phyloP scores from a whole-genome alignment of 2,888 invertebrate genomes.

The Hypomecis punctinalis region DNA sequence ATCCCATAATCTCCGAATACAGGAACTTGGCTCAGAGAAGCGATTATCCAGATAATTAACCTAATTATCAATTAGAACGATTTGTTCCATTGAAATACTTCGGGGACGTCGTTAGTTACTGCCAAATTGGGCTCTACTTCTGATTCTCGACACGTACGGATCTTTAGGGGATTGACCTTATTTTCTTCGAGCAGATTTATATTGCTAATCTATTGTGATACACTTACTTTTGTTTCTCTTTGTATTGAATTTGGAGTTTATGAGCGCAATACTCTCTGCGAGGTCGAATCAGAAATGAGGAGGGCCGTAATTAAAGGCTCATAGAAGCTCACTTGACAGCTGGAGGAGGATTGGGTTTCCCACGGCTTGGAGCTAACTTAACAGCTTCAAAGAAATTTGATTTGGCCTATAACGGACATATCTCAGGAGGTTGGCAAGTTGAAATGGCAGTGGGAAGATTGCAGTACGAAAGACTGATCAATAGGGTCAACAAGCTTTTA shows the following conservation, averaged over 20 bases:
- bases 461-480: no score
- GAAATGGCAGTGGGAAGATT: no score
- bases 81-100: slow-evolving; percentile 33
- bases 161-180: slow-evolving; percentile 34
- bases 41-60: slow-evolving; percentile 32
- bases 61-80: slow-evolving; percentile 33
- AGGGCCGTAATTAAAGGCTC: no score
- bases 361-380: no score
- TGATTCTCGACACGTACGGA: slow-evolving; percentile 35
- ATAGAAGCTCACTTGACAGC: no score
- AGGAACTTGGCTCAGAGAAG: slow-evolving; percentile 27
- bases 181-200: slow-evolving; percentile 40
- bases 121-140: slow-evolving; percentile 27
- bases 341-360: no score
- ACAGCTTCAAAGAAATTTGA: no score
- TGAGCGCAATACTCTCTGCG: neutral
- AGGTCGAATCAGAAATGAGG: no score
- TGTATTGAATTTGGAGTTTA: slow-evolving; percentile 15
- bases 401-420: no score
- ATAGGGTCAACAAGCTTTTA: no score
- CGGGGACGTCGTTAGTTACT: slow-evolving; percentile 31
- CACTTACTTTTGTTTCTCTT: slow-evolving; percentile 17
- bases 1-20: slow-evolving; percentile 26
- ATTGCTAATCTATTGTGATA: slow-evolving; percentile 30
- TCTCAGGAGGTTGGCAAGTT: no score